Evolutionary conservation across 2,113 vertebrate species (phyloP).

Genomic region (Ammodytes marinus): DNA sequence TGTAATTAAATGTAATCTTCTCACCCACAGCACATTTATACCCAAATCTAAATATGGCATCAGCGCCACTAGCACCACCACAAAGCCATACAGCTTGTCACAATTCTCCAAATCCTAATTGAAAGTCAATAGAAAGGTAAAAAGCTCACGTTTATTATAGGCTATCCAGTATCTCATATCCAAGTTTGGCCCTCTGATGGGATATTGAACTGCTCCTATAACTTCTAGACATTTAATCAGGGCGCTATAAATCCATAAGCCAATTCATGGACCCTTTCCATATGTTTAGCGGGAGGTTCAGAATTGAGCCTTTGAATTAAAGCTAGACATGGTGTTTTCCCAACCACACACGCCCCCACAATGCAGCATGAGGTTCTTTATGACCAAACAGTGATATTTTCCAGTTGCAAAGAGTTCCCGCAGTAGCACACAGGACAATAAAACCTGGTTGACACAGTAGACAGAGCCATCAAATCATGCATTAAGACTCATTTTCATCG

Average conservation of each 20-base stretch:
- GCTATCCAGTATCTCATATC: not conserved
- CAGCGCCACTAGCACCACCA: conserved; percentile 1
- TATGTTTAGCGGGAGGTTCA: conserved; percentile 33
- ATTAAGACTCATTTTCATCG: not conserved
- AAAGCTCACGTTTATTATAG: not conserved
- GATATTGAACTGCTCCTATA: conserved; percentile 30
- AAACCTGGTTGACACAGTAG: conserved; percentile 16
- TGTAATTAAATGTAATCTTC: conserved; percentile 62
- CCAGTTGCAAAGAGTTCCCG: conserved; percentile 45
- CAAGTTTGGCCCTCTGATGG: conserved; percentile 5
- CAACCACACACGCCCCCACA: conserved; percentile 29
- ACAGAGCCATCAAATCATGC: not conserved
- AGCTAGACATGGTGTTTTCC: conserved; percentile 9
- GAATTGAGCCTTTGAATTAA: conserved; percentile 29
- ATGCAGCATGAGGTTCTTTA: conserved; percentile 27
- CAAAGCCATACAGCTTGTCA: not conserved
- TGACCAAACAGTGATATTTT: conserved; percentile 53
- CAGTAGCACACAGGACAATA: conserved; percentile 20
- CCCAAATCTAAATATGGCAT: conserved; percentile 35
- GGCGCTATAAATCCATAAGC: conserved; percentile 51
- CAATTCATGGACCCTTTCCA: conserved; percentile 29
- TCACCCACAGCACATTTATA: conserved; percentile 42
- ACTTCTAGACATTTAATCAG: conserved; percentile 30
- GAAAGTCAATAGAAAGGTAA: not conserved
- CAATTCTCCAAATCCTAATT: conserved; percentile 12